Evolutionary conservation across 1,140 invertebrate species (phyloP), one percentile per base, ranked within the genome.

Genomic region (Temnothorax longispinosus): DNA sequence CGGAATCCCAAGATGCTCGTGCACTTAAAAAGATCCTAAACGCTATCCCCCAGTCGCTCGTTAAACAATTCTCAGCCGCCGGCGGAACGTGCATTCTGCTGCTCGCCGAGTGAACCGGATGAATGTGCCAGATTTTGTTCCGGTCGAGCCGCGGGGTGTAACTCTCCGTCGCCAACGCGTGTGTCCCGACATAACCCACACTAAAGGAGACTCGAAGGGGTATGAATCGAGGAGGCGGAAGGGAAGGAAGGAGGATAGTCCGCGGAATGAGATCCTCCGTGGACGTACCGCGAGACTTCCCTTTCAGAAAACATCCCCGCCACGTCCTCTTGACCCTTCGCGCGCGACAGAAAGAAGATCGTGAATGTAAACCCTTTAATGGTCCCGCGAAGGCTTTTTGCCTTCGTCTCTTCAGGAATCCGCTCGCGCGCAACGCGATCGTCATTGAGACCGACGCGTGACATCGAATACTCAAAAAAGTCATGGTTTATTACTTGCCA

Each of bases 351-450:
- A 77, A 89, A 89, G 75, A 67, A 92, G 72, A 82, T 90, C 54
- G 81, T 91, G 92, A 93, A 93, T 91, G 87, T 91, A 91, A 89
- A 92, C 91, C 91, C 93, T 93, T 94, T 94, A 94, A 94, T 94
- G 93, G 91, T 75, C 91, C 91, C 88, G 32, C 60, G 89, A 89
- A 91, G 91, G 88, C 92, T 90, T 93, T 93, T 93, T 85, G 88
- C 76, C 60, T 52, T 67, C 13, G 60, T 38, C 62, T 67, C 60
- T 52, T 52, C 47, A 27, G 62, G 8, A 80, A 67, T 80, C n/a
- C 21, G 62, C n/a, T 69, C 50, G 77, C 35, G 11, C 21, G 82
- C 60, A 27, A 56, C n/a, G 13, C 38, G 50, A 74, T 85, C 8
- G 21, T 74, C 65, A 56, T 21, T 71, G 56, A 54, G 65, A 87